Conservation (phyloP, 2,888 invertebrate genomes). For the Diplolepis rosae region DNA sequence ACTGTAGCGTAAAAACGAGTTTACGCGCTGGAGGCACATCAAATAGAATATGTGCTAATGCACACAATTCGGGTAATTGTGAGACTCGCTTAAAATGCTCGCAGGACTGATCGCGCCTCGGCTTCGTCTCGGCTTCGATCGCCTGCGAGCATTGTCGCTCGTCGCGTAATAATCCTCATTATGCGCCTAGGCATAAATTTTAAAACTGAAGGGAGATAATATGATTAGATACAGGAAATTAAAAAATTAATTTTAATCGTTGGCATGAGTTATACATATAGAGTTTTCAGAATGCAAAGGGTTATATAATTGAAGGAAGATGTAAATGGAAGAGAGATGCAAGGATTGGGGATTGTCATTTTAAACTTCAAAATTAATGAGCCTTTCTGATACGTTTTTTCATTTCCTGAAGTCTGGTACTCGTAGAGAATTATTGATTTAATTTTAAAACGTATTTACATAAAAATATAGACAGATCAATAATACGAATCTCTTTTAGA, state of each 20-base stretch:
- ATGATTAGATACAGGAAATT: background rate
- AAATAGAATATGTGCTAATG: too few species aligned
- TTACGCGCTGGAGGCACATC: too few species aligned
- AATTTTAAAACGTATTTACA: background rate
- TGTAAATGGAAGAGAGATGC: background rate
- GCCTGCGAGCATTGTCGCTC: too few species aligned
- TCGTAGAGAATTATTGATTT: background rate
- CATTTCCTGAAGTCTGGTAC: background rate
- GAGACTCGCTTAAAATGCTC: too few species aligned
- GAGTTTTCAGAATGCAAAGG: slow-evolving; percentile 2
- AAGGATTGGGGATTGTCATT: slow-evolving; percentile 7
- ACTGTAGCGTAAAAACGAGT: too few species aligned
- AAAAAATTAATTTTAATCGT: background rate
- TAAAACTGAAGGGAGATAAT: background rate
- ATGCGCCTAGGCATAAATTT: too few species aligned
- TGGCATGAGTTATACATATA: too few species aligned
- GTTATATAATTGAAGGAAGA: background rate
- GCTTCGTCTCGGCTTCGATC: too few species aligned
- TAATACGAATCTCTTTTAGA: background rate
- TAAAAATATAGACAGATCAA: background rate
- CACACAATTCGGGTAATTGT: too few species aligned
- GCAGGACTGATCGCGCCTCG: too few species aligned
- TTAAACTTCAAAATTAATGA: slow-evolving; percentile 16
- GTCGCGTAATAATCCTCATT: too few species aligned
- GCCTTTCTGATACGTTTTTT: background rate